A percentile compares a stretch with the other conserved stretches of the same genome.
Conservation (phyloP, 2,797 vertebrate species). For the Halcyon smyrnensis region DNA sequence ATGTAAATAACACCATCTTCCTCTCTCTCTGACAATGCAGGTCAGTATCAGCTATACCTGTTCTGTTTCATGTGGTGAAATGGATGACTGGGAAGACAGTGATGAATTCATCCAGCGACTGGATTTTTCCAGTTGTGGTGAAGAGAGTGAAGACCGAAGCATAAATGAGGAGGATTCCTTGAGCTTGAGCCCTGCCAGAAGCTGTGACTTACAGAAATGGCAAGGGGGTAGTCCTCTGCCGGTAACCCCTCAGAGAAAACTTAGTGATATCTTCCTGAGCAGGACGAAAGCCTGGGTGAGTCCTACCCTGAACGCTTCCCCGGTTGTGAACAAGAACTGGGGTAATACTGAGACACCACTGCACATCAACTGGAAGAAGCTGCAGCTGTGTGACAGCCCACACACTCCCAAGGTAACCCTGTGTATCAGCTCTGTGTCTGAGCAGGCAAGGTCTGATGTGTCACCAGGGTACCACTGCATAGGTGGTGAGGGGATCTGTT, state of each 20-base stretch:
- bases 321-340: background rate
- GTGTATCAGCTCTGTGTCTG: accelerated
- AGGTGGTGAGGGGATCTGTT: background rate
- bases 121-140: slow-evolving; percentile 82
- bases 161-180: background rate
- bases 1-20: background rate
- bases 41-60: background rate
- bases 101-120: slow-evolving; percentile 80
- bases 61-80: slow-evolving; percentile 7
- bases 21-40: background rate
- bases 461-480: accelerated
- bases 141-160: slow-evolving; percentile 44
- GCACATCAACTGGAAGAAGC: slow-evolving; percentile 83
- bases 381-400: slow-evolving; percentile 84
- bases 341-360: slow-evolving; percentile 79
- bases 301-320: background rate
- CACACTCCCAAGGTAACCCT: slow-evolving; percentile 89
- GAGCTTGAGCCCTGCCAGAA: slow-evolving; percentile 2
- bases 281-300: slow-evolving; percentile 18
- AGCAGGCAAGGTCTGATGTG: background rate
- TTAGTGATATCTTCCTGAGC: slow-evolving; percentile 24
- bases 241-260: slow-evolving; percentile 42
- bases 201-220: background rate
- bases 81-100: slow-evolving; percentile 67
- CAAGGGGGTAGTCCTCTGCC: slow-evolving; percentile 11